These are phyloP conservation scores for Psephotus haematonotus DNA, from an alignment of 2,113 vertebrate species.

Conservation along the genomic window DNA sequence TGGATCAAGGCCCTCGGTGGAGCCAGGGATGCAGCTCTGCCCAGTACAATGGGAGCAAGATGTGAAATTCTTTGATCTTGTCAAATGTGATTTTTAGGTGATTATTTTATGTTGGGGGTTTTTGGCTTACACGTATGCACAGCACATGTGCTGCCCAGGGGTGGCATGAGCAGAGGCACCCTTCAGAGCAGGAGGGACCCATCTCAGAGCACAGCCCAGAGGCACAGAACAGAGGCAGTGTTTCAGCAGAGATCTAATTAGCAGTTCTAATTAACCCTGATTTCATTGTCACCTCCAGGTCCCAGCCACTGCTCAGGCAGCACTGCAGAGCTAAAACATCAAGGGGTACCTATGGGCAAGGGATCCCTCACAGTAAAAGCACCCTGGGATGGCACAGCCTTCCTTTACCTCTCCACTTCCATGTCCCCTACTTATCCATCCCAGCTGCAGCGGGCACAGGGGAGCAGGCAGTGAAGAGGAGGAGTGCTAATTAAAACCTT, in stretches of 20 bases:
- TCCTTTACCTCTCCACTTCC: neutral
- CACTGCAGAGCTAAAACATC: neutral
- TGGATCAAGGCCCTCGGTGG: neutral
- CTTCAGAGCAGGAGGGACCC: neutral
- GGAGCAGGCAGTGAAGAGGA: neutral
- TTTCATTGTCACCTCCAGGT: slow-evolving; percentile 5
- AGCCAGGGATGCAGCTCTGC: neutral
- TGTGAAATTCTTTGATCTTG: neutral
- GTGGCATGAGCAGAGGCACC: neutral
- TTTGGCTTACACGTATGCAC: neutral
- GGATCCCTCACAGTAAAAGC: neutral
- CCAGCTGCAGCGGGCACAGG: accelerated
- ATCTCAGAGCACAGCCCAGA: neutral
- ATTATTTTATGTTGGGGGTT: neutral
- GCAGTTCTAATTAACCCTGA: neutral
- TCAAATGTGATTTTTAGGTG: neutral
- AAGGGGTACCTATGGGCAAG: accelerated
- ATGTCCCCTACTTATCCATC: neutral
- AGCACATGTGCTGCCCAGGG: neutral
- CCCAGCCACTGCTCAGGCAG: neutral
- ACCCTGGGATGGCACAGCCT: neutral
- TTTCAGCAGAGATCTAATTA: slow-evolving; percentile 23
- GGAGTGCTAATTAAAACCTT: neutral
- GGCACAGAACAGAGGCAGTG: neutral
- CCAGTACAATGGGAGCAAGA: accelerated